Base-by-base conservation (phyloP, 2,113 vertebrate species). In the Aphyosemion australe region DNA sequence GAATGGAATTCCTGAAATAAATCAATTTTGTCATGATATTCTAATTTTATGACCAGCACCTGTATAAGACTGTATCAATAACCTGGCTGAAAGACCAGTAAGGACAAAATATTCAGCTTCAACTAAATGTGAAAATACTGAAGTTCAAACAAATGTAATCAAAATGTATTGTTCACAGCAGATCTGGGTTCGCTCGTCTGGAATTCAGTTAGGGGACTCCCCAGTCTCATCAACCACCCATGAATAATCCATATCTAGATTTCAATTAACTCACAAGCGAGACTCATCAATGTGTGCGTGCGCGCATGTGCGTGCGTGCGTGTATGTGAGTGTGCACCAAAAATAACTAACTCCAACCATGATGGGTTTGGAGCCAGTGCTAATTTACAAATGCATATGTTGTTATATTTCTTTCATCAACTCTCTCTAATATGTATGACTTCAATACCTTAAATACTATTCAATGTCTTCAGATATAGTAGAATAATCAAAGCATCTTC, bases 181-280 rank as follows among this genome's bases (percentile, higher is more conserved):
- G 54, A 85, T 85, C 31, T 82, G 70, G 85, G 87, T 85, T 84
- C 86, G 70, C 69, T 54, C 1, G 81, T 84, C 84, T 86, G 85
- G 72, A 79, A 69, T 63, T 83, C 53, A 70, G 80, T 53, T 61
- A 47, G 76, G 72, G 82, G 78, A 82, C 65, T 88, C 85, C 80
- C 84, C 68, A 37, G 75, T 81, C 80, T 89, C 80, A 80, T 83
- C 79, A 90, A 72, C 61, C 59, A 61, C 56, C 71, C 88, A 87
- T 87, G 63, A 88, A 87, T 91, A 83, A 85, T 88, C 86, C 73
- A 86, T 75, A 69, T 75, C 26, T 75, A 88, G 73, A 85, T 91
- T 88, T 85, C 71, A 91, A 89, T 89, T 85, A 87, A 66, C 73
- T 84, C 78, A 57, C 52, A 37, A 87, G 77, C 69, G 51, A 74